Percentiles rank a stretch among this genome's conserved stretches.
Conservation (phyloP, 2,888 invertebrate species). For the Ametastegia equiseti region DNA sequence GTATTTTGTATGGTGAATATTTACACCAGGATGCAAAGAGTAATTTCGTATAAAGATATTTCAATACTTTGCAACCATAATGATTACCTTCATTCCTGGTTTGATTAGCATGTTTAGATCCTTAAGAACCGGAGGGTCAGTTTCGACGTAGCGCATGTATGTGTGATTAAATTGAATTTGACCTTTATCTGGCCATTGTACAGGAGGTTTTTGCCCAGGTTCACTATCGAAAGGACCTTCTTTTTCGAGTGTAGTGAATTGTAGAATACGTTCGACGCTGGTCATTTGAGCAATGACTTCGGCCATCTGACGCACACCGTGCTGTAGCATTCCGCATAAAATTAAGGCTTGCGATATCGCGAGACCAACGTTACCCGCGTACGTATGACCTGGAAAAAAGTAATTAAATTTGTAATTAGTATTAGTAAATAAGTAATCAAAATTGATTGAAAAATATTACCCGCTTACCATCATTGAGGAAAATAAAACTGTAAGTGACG, state of each 20-base stretch:
- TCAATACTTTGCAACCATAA: too few species aligned
- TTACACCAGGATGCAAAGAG: too few species aligned
- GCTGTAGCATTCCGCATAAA: constrained; percentile 89
- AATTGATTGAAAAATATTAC: constrained; percentile 17
- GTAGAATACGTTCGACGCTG: constrained; percentile 88
- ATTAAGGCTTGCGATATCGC: constrained; percentile 86
- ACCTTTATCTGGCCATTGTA: constrained; percentile 84
- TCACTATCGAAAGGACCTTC: constrained; percentile 83
- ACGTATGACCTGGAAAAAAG: constrained; percentile 69
- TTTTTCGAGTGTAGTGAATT: constrained; percentile 86
- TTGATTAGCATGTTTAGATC: constrained; percentile 84
- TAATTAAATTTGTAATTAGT: neutral
- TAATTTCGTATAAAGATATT: neutral
- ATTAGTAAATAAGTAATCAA: too few species aligned
- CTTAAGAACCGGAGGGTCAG: constrained; percentile 84
- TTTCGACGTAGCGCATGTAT: constrained; percentile 81
- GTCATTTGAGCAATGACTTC: constrained; percentile 89
- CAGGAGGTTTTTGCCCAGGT: constrained; percentile 78
- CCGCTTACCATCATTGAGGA: constrained; percentile 79
- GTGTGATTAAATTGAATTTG: constrained; percentile 81
- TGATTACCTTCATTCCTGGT: constrained; percentile 82
- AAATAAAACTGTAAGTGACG: constrained; percentile 82
- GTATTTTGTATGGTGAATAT: neutral
- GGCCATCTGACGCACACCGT: constrained; percentile 88
- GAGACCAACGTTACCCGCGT: constrained; percentile 84